Evolutionary conservation across 2,113 vertebrate species (phyloP).

Genomic region (Psittacara wagleri): DNA sequence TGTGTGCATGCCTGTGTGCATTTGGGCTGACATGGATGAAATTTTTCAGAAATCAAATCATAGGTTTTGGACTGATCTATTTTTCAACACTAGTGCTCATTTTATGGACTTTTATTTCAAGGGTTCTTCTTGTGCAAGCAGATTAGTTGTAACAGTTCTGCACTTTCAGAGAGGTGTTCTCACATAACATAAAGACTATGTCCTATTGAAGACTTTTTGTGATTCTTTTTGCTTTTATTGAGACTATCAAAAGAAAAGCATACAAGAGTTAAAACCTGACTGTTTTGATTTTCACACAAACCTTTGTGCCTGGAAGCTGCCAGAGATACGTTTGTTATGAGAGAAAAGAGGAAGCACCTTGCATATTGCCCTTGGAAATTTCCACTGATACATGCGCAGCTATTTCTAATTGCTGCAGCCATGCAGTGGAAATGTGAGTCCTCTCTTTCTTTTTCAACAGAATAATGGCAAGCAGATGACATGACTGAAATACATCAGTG

Average conservation of each 20-base stretch:
- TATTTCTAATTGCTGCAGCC: background rate
- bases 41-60: background rate
- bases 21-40: background rate
- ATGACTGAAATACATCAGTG: background rate
- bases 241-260: background rate
- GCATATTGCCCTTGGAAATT: constrained; percentile 38
- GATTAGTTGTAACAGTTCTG: background rate
- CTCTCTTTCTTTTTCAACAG: background rate
- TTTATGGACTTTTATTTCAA: background rate
- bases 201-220: background rate
- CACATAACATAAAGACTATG: background rate
- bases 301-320: background rate
- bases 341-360: constrained; percentile 17
- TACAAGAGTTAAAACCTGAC: background rate
- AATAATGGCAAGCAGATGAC: background rate
- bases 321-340: background rate
- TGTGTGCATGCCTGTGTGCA: background rate
- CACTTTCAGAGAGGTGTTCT: background rate
- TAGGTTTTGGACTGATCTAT: background rate
- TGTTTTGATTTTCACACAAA: background rate
- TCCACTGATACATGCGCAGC: background rate
- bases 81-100: background rate
- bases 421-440: background rate
- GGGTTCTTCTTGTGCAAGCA: background rate
- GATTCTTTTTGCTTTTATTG: background rate